Percentiles rank a stretch among this genome's conserved stretches.
phyloP scores from a whole-genome alignment of 1,140 invertebrate species.

The Telenomus remus region DNA sequence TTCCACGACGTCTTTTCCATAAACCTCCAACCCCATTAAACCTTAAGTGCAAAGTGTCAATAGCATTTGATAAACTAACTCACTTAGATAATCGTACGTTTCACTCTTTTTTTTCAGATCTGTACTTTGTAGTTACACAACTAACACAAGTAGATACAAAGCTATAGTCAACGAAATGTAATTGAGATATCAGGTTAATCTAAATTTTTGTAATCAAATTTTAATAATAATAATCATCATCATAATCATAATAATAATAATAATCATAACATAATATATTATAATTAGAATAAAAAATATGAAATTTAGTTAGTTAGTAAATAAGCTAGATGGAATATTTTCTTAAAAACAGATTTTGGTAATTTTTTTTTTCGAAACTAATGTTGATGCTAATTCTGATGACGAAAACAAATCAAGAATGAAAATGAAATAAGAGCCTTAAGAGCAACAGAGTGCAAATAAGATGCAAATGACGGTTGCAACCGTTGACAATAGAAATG shows the following conservation, averaged over 20 bases:
- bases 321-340: too few species aligned
- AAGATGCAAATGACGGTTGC: constrained; percentile 42
- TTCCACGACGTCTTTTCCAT: constrained; percentile 30
- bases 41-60: constrained; percentile 49
- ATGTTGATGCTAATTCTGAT: too few species aligned
- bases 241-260: too few species aligned
- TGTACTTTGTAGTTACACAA: constrained; percentile 20
- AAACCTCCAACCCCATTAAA: constrained; percentile 44
- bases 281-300: too few species aligned
- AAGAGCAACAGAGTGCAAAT: constrained; percentile 41
- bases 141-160: constrained; percentile 22
- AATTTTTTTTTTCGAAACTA: too few species aligned
- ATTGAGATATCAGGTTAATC: constrained; percentile 64
- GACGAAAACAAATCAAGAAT: too few species aligned
- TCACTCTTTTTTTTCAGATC: constrained; percentile 19
- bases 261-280: too few species aligned
- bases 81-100: constrained; percentile 47
- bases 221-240: too few species aligned
- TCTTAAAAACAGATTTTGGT: too few species aligned
- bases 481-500: constrained; percentile 45
- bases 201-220: too few species aligned
- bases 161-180: constrained; percentile 32
- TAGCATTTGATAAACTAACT: constrained; percentile 49
- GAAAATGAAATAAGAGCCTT: background rate
- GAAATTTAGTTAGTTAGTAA: too few species aligned